phyloP scores from a whole-genome alignment of 2,888 invertebrate genomes.

The Phengaris alcon region DNA sequence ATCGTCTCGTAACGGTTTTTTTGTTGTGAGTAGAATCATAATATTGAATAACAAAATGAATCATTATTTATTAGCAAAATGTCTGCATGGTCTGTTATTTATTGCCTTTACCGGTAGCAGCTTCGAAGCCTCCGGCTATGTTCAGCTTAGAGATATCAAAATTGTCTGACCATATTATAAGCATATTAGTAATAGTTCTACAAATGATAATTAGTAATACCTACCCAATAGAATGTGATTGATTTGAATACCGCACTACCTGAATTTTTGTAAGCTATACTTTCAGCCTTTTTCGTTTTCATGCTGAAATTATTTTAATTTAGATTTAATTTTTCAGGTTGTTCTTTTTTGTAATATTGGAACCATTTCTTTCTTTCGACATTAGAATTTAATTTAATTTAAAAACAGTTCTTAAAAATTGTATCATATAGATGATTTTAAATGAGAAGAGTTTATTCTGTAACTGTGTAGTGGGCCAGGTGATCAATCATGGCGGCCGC shows the following conservation, averaged over 20 bases:
- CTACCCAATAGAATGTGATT: too few relatives aligned
- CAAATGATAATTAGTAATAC: too few relatives aligned
- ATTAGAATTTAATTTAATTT: slow-evolving; percentile 3
- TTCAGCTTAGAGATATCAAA: neutral
- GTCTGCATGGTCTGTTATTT: neutral
- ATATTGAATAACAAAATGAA: neutral
- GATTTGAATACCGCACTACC: too few relatives aligned
- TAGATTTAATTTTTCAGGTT: neutral
- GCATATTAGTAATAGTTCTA: too few relatives aligned
- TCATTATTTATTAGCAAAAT: neutral
- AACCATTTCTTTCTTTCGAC: neutral
- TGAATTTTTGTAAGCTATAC: neutral
- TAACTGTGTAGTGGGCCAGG: slow-evolving; percentile 64
- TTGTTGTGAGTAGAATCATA: neutral
- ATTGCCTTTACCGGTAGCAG: neutral
- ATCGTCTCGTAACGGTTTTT: neutral
- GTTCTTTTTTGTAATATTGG: too few relatives aligned
- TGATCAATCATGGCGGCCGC: slow-evolving; percentile 72
- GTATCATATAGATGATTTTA: slow-evolving; percentile 66
- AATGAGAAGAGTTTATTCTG: slow-evolving; percentile 77
- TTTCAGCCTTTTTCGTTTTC: neutral
- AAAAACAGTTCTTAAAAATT: slow-evolving; percentile 32
- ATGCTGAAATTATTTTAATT: neutral
- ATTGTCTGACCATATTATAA: neutral
- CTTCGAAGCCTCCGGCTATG: neutral